Percentiles rank a stretch among this genome's conserved stretches.
Conservation (phyloP, 2,888 invertebrate species). For the Tiliacea citrago region DNA sequence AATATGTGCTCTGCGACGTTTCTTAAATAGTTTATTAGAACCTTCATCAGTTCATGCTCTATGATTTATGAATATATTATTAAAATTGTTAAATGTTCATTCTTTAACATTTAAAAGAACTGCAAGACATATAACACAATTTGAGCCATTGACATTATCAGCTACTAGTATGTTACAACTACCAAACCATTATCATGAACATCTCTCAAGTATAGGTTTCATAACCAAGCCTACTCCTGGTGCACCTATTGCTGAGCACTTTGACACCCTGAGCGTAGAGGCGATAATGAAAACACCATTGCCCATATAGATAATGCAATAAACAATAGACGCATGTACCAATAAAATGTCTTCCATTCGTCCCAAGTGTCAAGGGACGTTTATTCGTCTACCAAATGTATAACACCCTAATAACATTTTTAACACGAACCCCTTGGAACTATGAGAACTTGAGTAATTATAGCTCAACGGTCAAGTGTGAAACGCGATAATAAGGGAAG, state of each 20-base stretch:
- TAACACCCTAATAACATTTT: constrained; percentile 68
- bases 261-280: constrained; percentile 30
- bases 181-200: too few species aligned
- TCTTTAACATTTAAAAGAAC: not conserved
- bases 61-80: not conserved
- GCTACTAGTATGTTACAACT: too few species aligned
- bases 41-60: too few species aligned
- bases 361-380: constrained; percentile 54
- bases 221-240: too few species aligned
- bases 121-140: not conserved
- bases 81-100: not conserved
- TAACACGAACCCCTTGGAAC: constrained; percentile 59
- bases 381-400: constrained; percentile 56
- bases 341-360: constrained; percentile 56
- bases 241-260: not conserved
- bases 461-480: constrained; percentile 79
- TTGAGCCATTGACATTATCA: not conserved
- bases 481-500: constrained; percentile 84
- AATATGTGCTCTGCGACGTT: not conserved
- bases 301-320: too few species aligned
- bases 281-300: constrained; percentile 60
- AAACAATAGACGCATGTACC: constrained; percentile 35
- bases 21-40: too few species aligned
- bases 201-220: not conserved
- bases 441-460: constrained; percentile 88